phyloP scores from a whole-genome alignment of 2,797 vertebrate genomes.

The Yasuhikotakia modesta region DNA sequence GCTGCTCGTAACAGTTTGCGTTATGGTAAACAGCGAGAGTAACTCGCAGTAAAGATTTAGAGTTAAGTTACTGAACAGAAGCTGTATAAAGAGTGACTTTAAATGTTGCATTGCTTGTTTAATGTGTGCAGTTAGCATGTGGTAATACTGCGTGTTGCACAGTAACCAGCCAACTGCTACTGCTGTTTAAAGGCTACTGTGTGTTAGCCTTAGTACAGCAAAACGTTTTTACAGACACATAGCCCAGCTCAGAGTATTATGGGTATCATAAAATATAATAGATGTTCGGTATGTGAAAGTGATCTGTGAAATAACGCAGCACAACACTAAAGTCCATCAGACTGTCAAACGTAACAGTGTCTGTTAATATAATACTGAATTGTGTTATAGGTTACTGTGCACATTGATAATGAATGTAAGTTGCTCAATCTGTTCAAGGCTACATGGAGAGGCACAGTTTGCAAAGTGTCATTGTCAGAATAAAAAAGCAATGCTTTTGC shows the following conservation, averaged over 20 bases:
- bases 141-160: neutral
- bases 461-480: neutral
- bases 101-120: no score
- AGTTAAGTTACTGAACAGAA: neutral
- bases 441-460: neutral
- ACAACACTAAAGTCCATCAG: slow-evolving; percentile 10
- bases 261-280: no score
- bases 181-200: neutral
- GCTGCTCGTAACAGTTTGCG: neutral
- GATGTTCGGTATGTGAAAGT: neutral
- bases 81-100: neutral
- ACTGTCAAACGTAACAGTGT: neutral
- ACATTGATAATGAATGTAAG: neutral
- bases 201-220: neutral
- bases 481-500: neutral
- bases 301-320: neutral
- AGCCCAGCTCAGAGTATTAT: neutral
- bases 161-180: neutral
- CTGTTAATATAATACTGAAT: slow-evolving; percentile 9
- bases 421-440: neutral
- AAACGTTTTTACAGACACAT: neutral
- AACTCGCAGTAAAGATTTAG: neutral
- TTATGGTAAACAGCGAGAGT: neutral
- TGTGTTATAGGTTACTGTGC: slow-evolving; percentile 14
- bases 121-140: neutral